Conservation (phyloP, 2,797 vertebrate species). For the Pipistrellus nathusii region DNA sequence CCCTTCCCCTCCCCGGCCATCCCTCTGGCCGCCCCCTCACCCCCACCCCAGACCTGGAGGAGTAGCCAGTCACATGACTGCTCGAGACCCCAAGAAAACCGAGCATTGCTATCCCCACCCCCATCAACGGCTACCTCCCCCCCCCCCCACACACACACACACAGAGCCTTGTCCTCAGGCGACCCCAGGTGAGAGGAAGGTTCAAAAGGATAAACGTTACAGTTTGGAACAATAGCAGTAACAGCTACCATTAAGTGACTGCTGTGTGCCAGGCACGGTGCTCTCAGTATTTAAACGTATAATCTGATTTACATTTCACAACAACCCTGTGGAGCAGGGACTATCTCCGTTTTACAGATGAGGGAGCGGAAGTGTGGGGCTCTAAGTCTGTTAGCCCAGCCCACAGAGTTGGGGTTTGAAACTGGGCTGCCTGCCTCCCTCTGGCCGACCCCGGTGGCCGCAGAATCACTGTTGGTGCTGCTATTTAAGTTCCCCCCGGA, state of each 20-base stretch:
- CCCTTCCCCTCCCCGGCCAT: neutral
- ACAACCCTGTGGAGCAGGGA: neutral
- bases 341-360: neutral
- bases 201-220: neutral
- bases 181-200: constrained; percentile 43
- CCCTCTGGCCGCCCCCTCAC: neutral
- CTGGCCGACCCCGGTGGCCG: neutral
- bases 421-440: neutral
- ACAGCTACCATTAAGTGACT: neutral
- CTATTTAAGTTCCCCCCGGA: neutral
- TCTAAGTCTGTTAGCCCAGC: neutral
- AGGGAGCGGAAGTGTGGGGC: neutral
- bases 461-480: neutral
- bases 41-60: neutral
- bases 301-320: neutral
- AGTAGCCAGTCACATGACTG: neutral
- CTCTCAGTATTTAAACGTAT: neutral
- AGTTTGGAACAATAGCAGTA: neutral
- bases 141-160: no score
- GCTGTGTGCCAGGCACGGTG: neutral
- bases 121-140: neutral
- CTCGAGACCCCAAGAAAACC: neutral
- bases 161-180: constrained; percentile 60
- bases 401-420: neutral
- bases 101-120: neutral